Conservation (phyloP, 1,140 invertebrate genomes). For the Physella acuta region DNA sequence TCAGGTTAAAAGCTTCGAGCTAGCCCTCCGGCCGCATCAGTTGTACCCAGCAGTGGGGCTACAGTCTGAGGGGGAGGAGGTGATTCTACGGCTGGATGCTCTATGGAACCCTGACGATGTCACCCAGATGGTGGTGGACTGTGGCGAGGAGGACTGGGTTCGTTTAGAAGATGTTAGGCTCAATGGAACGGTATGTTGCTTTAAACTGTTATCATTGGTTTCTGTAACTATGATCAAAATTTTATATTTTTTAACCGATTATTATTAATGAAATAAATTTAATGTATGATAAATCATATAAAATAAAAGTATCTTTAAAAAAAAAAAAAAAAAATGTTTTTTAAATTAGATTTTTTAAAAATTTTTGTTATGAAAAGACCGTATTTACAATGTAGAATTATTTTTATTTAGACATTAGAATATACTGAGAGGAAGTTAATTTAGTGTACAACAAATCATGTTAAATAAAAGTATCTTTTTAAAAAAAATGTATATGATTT, state of each 20-base stretch:
- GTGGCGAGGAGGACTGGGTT: conserved; percentile 65
- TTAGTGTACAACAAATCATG: too few species aligned
- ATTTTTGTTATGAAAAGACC: too few species aligned
- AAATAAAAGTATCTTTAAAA: too few species aligned
- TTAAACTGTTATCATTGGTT: too few species aligned
- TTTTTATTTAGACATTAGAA: conserved; percentile 60
- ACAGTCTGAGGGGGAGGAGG: conserved; percentile 60
- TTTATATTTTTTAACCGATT: too few species aligned
- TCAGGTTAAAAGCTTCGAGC: conserved; percentile 50
- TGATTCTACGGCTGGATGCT: conserved; percentile 54
- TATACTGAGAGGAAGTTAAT: conserved; percentile 65
- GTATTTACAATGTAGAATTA: not conserved
- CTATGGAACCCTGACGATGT: conserved; percentile 61
- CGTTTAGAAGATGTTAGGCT: conserved; percentile 64
- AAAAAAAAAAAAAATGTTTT: too few species aligned
- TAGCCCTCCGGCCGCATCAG: conserved; percentile 43
- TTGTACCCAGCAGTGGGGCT: conserved; percentile 61
- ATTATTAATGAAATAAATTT: too few species aligned
- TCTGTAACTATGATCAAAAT: too few species aligned
- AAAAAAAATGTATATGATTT: too few species aligned
- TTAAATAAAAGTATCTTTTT: too few species aligned
- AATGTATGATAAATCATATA: too few species aligned
- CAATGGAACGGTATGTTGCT: conserved; percentile 61
- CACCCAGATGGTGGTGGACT: conserved; percentile 64
- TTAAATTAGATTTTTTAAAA: too few species aligned